Evolutionary conservation across 2,888 invertebrate species (phyloP).

Genomic region (Oegoconia quadripuncta): DNA sequence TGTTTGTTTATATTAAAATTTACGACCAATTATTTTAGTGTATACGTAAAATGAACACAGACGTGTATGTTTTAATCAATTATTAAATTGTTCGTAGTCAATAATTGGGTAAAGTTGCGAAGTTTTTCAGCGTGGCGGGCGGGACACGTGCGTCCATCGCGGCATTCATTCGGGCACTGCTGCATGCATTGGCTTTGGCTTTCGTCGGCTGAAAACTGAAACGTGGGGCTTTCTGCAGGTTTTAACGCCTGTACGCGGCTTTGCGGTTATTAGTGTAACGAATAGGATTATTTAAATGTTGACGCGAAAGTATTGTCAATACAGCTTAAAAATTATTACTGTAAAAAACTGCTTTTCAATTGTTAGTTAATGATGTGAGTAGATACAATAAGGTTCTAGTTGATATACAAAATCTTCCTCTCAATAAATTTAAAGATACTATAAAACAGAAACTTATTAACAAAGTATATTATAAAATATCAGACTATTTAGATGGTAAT

Average conservation of each 20-base stretch:
- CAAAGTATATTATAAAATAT: too few relatives aligned
- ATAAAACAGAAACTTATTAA: too few relatives aligned
- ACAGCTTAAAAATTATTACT: not conserved
- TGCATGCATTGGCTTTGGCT: constrained; percentile 13
- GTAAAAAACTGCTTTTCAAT: too few relatives aligned
- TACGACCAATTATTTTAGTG: not conserved
- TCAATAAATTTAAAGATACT: too few relatives aligned
- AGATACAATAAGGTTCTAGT: too few relatives aligned
- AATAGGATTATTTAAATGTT: constrained; percentile 15
- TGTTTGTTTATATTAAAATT: not conserved
- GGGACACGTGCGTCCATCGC: constrained; percentile 29
- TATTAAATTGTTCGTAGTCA: not conserved
- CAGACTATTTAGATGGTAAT: too few relatives aligned
- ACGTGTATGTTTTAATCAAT: not conserved
- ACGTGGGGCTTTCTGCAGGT: constrained; percentile 30
- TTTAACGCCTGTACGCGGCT: constrained; percentile 44
- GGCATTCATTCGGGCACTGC: constrained; percentile 30
- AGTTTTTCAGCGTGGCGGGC: constrained; percentile 10
- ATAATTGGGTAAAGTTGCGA: constrained; percentile 11
- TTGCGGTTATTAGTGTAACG: constrained; percentile 50
- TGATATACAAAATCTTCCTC: too few relatives aligned
- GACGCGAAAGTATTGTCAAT: not conserved
- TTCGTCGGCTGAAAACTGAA: constrained; percentile 31
- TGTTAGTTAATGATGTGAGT: too few relatives aligned
- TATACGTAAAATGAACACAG: not conserved